A percentile compares a stretch with the other conserved stretches of the same genome.
Conservation (phyloP, 1,140 invertebrate genomes). For the Bursaphelenchus mucronatus region DNA sequence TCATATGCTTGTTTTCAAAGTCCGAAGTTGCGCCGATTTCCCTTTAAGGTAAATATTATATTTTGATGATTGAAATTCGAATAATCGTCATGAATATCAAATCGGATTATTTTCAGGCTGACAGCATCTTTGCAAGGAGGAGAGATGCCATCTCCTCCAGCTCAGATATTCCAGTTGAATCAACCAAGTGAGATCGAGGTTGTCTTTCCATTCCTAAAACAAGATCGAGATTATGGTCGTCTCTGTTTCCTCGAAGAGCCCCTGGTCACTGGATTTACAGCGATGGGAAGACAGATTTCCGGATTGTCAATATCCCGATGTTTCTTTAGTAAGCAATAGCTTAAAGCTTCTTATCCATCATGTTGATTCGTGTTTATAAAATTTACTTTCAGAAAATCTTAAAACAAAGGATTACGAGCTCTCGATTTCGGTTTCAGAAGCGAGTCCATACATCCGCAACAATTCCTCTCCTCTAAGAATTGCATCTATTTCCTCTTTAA, state of each 20-base stretch:
- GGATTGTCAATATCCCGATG: conserved; percentile 39
- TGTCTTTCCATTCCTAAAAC: conserved; percentile 39
- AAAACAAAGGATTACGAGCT: conserved; percentile 22
- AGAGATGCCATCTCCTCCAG: conserved; percentile 34
- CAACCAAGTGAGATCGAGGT: conserved; percentile 41
- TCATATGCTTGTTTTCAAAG: conserved; percentile 42
- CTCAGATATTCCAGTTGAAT: conserved; percentile 41
- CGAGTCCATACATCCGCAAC: conserved; percentile 10
- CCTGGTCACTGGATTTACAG: conserved; percentile 40
- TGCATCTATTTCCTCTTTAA: too few relatives aligned
- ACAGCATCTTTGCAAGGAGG: conserved; percentile 42
- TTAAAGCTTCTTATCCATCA: too few relatives aligned
- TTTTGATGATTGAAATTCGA: not conserved
- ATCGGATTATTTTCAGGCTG: conserved; percentile 24
- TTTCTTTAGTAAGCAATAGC: conserved; percentile 30
- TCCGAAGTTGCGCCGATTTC: conserved; percentile 29
- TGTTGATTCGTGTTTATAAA: not conserved
- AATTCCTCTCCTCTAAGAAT: too few relatives aligned
- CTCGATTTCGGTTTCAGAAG: conserved; percentile 7
- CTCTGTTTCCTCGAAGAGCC: conserved; percentile 45
- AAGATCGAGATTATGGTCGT: conserved; percentile 41
- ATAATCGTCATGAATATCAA: conserved; percentile 5
- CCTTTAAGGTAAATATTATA: conserved; percentile 36
- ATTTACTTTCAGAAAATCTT: conserved; percentile 15
- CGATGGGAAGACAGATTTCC: conserved; percentile 40